phyloP scores from a whole-genome alignment of 1,140 invertebrate species.

The Zaprionus camerounensis region DNA sequence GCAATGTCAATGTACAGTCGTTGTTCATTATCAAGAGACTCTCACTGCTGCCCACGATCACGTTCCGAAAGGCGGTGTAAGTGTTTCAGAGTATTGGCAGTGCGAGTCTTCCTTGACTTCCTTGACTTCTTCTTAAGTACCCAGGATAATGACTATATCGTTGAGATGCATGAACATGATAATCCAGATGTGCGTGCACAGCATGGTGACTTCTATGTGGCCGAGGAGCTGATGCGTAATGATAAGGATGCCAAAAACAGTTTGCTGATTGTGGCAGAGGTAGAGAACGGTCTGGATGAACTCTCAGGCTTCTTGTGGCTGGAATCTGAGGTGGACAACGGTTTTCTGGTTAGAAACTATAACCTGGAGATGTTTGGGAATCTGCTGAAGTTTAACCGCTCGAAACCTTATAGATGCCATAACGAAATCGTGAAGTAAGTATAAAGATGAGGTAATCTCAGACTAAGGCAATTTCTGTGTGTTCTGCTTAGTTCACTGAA shows the following conservation, averaged over 20 bases:
- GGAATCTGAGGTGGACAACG: constrained; percentile 52
- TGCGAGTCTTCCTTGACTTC: not conserved
- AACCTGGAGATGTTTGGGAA: constrained; percentile 64
- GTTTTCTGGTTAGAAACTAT: constrained; percentile 51
- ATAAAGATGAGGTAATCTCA: too few relatives aligned
- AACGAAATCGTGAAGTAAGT: constrained; percentile 51
- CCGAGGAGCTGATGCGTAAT: constrained; percentile 60
- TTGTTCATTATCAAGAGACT: constrained; percentile 52
- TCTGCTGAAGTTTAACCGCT: constrained; percentile 39
- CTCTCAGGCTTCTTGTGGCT: constrained; percentile 64
- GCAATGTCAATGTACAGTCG: constrained; percentile 53
- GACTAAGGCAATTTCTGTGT: not conserved
- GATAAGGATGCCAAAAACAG: constrained; percentile 23
- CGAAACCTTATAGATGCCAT: constrained; percentile 9
- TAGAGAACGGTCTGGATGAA: constrained; percentile 30
- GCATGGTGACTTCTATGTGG: constrained; percentile 73
- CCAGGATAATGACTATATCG: constrained; percentile 75
- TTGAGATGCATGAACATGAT: constrained; percentile 61
- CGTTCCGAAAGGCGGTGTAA: constrained; percentile 72
- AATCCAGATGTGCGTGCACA: constrained; percentile 52
- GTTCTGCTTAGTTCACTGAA: constrained; percentile 37
- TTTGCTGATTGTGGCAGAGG: constrained; percentile 60
- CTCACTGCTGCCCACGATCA: constrained; percentile 44
- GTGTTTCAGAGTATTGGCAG: not conserved
- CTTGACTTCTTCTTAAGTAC: constrained; percentile 31